Conservation (phyloP, 2,113 vertebrate genomes). For the Amphiprion ocellaris region DNA sequence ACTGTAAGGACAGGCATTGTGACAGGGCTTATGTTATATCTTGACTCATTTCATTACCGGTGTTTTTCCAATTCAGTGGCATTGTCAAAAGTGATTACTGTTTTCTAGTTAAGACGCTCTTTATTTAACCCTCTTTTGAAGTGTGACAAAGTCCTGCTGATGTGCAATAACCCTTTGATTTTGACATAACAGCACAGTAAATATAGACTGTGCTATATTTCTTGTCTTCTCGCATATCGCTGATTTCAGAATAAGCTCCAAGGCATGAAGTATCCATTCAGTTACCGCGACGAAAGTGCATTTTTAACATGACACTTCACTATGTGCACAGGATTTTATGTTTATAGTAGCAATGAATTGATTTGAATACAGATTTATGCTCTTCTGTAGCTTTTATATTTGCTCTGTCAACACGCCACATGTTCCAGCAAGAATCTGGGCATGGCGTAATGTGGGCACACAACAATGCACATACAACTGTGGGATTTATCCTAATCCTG, state of each 20-base stretch:
- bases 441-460: neutral
- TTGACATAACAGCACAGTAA: neutral
- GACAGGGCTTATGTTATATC: neutral
- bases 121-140: neutral
- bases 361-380: slow-evolving; percentile 17
- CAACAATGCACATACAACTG: slow-evolving; percentile 30
- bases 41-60: slow-evolving; percentile 6
- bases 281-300: neutral
- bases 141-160: neutral
- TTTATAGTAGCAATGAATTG: neutral
- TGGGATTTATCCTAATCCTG: slow-evolving; percentile 51
- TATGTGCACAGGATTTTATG: neutral
- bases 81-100: slow-evolving; percentile 7
- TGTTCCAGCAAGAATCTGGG: slow-evolving; percentile 47
- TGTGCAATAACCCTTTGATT: neutral
- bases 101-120: neutral
- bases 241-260: neutral
- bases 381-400: slow-evolving; percentile 21
- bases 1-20: neutral
- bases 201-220: neutral
- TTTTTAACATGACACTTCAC: neutral
- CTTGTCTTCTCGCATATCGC: neutral
- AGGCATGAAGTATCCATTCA: neutral
- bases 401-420: slow-evolving; percentile 5
- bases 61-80: slow-evolving; percentile 1